phyloP scores from a whole-genome alignment of 1,140 invertebrate genomes.

The Trypoxylus dichotomus region DNA sequence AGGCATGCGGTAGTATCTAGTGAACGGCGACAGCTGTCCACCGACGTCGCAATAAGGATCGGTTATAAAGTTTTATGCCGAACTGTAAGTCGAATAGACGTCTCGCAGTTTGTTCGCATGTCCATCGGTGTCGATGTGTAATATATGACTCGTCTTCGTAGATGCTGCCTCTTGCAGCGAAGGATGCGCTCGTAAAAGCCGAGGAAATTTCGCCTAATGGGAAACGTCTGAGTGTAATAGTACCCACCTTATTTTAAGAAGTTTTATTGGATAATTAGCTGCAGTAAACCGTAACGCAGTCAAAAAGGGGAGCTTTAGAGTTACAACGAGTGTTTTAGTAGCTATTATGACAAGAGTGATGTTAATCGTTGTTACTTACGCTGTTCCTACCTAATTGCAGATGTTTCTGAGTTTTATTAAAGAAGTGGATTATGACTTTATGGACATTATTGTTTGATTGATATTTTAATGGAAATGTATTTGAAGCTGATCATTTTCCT shows the following conservation, averaged over 20 bases:
- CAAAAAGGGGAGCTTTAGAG: too few relatives aligned
- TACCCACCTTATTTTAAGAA: background rate
- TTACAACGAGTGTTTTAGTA: too few relatives aligned
- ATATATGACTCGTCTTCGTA: background rate
- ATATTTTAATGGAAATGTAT: too few relatives aligned
- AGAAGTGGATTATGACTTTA: too few relatives aligned
- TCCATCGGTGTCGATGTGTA: conserved; percentile 18
- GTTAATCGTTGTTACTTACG: too few relatives aligned
- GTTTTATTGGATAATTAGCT: conserved; percentile 1
- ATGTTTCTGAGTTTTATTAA: too few relatives aligned
- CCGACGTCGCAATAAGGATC: conserved; percentile 14
- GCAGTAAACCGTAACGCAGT: too few relatives aligned
- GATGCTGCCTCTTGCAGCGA: background rate
- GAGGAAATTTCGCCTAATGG: background rate
- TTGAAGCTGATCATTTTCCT: too few relatives aligned
- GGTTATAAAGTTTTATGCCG: conserved; percentile 16
- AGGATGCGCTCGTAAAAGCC: background rate
- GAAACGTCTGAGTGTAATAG: background rate
- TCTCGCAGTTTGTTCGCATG: background rate
- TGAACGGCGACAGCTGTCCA: conserved; percentile 18
- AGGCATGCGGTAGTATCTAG: background rate
- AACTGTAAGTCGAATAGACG: background rate
- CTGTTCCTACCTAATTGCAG: too few relatives aligned
- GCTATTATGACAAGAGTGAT: too few relatives aligned
- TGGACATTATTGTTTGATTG: too few relatives aligned